Evolutionary conservation across 2,113 vertebrate genomes (phyloP).

Genomic region (Hippocampus mohnikei): DNA sequence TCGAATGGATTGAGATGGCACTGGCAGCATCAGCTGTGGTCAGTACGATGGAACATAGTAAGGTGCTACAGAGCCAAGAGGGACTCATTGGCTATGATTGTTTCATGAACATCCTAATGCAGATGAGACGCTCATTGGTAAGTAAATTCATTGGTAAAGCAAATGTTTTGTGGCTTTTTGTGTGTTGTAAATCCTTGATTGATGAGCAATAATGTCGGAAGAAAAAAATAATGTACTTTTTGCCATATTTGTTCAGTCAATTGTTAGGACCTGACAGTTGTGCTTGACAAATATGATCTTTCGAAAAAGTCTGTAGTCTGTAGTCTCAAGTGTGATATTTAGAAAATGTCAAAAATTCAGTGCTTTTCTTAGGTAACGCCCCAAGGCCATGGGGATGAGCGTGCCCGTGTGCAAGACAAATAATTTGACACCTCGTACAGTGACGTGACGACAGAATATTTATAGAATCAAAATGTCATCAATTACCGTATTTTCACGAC

Average conservation of each 20-base stretch:
- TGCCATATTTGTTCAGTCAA: background rate
- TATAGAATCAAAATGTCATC: no score
- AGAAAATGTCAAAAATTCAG: background rate
- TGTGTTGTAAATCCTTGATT: background rate
- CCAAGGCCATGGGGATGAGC: background rate
- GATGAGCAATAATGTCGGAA: background rate
- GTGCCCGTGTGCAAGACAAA: background rate
- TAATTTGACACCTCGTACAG: background rate
- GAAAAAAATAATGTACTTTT: background rate
- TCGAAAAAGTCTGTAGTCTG: background rate
- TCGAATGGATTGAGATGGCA: constrained; percentile 95
- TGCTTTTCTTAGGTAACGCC: background rate
- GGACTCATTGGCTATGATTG: constrained; percentile 95
- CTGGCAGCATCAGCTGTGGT: constrained; percentile 87
- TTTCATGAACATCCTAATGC: constrained; percentile 93
- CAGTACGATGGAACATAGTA: constrained; percentile 82
- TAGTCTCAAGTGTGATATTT: no score
- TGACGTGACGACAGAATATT: no score
- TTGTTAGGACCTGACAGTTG: background rate
- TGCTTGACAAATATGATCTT: background rate
- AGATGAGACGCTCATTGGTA: constrained; percentile 97
- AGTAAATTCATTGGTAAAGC: constrained; percentile 35
- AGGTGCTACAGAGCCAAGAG: constrained; percentile 76
- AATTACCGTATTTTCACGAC: no score
- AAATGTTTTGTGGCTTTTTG: constrained; percentile 3